Conservation (phyloP, 2,797 vertebrate species). For the Poecilia picta region DNA sequence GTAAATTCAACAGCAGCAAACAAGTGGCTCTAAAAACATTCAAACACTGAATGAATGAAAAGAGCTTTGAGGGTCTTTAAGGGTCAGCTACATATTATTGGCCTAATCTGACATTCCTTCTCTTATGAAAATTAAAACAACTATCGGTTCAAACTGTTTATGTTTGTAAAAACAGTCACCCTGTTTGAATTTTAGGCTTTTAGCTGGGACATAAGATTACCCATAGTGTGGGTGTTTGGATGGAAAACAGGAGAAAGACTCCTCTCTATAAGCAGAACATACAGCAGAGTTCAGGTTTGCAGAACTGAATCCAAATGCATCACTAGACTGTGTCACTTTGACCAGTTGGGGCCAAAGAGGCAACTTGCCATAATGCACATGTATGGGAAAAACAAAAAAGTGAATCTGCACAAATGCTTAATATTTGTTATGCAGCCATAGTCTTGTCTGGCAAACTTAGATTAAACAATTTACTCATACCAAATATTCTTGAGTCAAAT, state of each 20-base stretch:
- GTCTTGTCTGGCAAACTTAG: neutral
- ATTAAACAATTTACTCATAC: neutral
- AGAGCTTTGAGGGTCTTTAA: neutral
- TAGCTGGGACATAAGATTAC: neutral
- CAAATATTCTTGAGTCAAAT: neutral
- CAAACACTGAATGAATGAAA: neutral
- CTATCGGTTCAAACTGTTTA: neutral
- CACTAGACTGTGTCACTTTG: neutral
- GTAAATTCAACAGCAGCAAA: neutral
- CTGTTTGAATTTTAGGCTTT: neutral
- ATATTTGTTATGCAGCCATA: neutral
- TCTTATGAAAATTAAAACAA: neutral
- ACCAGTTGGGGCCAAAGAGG: neutral
- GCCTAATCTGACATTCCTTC: neutral
- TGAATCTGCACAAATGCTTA: neutral
- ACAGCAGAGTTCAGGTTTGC: neutral
- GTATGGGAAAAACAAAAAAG: neutral
- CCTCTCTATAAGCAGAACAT: neutral
- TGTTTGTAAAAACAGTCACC: neutral
- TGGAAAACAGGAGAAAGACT: neutral
- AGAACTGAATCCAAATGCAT: neutral
- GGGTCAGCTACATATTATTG: neutral
- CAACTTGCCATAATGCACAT: neutral
- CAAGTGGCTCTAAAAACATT: neutral
- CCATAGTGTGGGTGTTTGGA: neutral